These are phyloP conservation scores for Cheilosia scutellata DNA, from an alignment of 2,888 invertebrate species.

Conservation along the genomic window DNA sequence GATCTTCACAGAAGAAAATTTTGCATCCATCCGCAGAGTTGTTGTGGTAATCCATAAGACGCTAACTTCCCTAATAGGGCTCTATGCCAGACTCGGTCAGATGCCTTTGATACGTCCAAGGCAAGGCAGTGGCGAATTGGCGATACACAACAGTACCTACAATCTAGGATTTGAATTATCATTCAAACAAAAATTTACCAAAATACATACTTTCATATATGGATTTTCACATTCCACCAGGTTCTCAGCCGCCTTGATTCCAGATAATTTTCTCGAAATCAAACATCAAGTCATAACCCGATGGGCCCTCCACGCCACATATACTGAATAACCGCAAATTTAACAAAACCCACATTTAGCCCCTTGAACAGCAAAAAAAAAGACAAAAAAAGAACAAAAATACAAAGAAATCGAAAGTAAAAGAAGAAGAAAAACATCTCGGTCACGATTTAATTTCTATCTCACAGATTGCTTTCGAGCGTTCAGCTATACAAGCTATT, in stretches of 20 bases:
- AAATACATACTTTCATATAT: not conserved
- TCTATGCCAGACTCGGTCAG: no score
- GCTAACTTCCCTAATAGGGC: no score
- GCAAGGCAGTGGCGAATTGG: no score
- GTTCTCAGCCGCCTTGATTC: slow-evolving; percentile 34
- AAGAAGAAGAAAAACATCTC: slow-evolving; percentile 57
- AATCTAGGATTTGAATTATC: no score
- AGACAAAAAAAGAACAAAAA: slow-evolving; percentile 15
- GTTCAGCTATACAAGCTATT: slow-evolving; percentile 16
- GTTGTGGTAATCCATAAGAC: no score
- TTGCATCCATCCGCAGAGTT: no score
- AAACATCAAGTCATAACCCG: slow-evolving; percentile 65
- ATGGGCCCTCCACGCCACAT: slow-evolving; percentile 34
- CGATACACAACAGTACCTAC: no score
- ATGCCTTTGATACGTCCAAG: no score
- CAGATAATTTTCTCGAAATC: slow-evolving; percentile 27
- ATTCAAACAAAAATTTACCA: no score
- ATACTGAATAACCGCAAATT: slow-evolving; percentile 68
- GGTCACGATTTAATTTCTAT: slow-evolving; percentile 76
- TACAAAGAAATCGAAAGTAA: slow-evolving; percentile 66
- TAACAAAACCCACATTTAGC: slow-evolving; percentile 64
- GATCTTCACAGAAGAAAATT: no score
- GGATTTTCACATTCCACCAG: not conserved
- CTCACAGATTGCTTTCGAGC: slow-evolving; percentile 65
- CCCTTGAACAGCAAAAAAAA: slow-evolving; percentile 32